Base-by-base conservation (phyloP, 2,113 vertebrate species). In the Phycodurus eques region DNA sequence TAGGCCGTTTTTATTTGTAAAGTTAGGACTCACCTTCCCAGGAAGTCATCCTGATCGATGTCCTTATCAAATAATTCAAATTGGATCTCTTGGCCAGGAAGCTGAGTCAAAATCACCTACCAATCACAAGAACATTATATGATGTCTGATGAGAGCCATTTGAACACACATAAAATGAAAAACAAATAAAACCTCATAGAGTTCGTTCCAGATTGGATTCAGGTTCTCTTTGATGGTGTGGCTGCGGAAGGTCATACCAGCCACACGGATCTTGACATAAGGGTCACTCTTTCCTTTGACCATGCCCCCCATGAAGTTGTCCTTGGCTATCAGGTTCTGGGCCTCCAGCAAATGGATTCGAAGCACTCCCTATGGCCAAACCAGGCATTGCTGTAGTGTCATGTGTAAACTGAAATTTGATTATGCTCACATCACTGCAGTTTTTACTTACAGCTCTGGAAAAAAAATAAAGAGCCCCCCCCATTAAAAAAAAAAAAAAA, bases 241-340 rank as follows among this genome's bases (percentile, higher is more conserved):
- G 87, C 93, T 98, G 57, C 94, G 94, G 80, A 94, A 95, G 49
- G 88, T 92, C 75, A 90, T 79, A 14, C 94, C 95, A 46, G 93
- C 94, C 13, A 94, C 89, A 17, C 93, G 92, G 42, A 96, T 92
- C 83, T 95, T 95, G 19, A 94, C 93, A 0, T 98, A 98, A 13
- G 96, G 96, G 78, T 98, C 96, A 4, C 96, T 97, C 80, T 96
- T 96, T 47, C 95, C 95, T 88, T 95, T 95, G 71, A 96, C 90
- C 83, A 96, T 83, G 13, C 96, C 95, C 5, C 94, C 94, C 91
- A 97, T 91, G 85, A 96, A 95, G 87, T 94, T 96, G 83, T 98
- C 96, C 77, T 97, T 98, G 68, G 95, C 94, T 0, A 97, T 93
- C 66, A 98, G 90, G 82, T 94, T 92, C 85, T 94, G 93, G 47